Conservation (phyloP, 2,888 invertebrate species). For the Acronicta alni region DNA sequence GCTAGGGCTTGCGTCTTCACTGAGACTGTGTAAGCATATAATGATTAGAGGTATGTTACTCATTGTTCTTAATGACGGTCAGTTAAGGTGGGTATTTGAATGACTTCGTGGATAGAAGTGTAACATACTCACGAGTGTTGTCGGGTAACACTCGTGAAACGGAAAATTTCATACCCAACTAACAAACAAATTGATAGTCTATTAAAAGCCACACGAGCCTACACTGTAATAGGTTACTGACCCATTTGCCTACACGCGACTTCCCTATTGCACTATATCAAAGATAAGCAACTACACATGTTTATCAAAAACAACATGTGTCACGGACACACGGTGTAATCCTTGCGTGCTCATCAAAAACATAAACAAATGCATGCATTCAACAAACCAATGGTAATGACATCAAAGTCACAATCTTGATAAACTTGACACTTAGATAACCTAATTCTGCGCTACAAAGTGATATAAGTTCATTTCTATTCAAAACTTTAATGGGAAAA, state of each 20-base stretch:
- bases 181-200: neutral
- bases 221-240: slow-evolving; percentile 15
- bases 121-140: too few relatives aligned
- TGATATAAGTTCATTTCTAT: neutral
- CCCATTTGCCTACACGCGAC: slow-evolving; percentile 24
- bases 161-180: neutral
- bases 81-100: too few relatives aligned
- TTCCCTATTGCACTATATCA: neutral
- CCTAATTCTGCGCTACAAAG: slow-evolving; percentile 9
- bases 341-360: slow-evolving; percentile 17
- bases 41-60: too few relatives aligned
- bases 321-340: neutral
- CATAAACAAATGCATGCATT: slow-evolving; percentile 11
- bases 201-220: neutral
- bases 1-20: too few relatives aligned
- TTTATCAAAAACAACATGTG: slow-evolving; percentile 18
- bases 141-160: too few relatives aligned
- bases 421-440: slow-evolving; percentile 43
- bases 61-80: too few relatives aligned
- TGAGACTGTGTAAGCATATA: too few relatives aligned
- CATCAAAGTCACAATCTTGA: slow-evolving; percentile 42
- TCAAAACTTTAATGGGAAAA: slow-evolving; percentile 3
- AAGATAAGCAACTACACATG: slow-evolving; percentile 27
- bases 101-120: too few relatives aligned
- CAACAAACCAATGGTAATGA: slow-evolving; percentile 7